These are phyloP conservation scores for Motacilla alba DNA, from an alignment of 2,113 vertebrate species.

Conservation along the genomic window DNA sequence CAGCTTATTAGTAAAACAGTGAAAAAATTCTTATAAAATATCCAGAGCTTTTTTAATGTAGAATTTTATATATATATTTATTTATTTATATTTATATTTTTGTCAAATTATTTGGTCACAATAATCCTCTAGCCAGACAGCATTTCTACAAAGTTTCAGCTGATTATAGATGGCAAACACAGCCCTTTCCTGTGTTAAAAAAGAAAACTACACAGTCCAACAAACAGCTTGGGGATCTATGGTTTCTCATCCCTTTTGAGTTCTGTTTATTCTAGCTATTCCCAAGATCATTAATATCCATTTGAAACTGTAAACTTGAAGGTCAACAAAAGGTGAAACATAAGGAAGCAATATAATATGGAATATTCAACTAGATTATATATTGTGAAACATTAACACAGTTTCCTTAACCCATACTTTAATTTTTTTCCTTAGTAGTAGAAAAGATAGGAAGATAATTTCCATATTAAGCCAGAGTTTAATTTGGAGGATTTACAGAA, in stretches of 20 bases:
- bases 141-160: not conserved
- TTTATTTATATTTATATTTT: not conserved
- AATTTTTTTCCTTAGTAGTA: not conserved
- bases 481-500: not conserved
- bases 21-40: not conserved
- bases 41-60: not conserved
- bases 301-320: constrained; percentile 37
- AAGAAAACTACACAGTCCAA: not conserved
- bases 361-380: not conserved
- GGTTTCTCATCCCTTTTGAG: not conserved
- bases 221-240: not conserved
- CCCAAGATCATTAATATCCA: constrained; percentile 18
- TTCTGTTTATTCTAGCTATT: constrained; percentile 39
- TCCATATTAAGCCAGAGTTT: not conserved
- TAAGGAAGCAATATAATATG: constrained; percentile 35
- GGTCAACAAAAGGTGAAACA: constrained; percentile 43
- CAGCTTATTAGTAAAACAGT: not conserved
- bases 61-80: not conserved
- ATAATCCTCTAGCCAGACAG: not conserved
- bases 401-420: not conserved
- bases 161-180: not conserved
- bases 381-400: not conserved
- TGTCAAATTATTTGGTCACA: not conserved
- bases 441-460: not conserved
- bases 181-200: not conserved